A percentile compares a stretch with the other conserved stretches of the same genome.
phyloP scores from a whole-genome alignment of 2,888 invertebrate genomes.

The Oxyscelio sp. region DNA sequence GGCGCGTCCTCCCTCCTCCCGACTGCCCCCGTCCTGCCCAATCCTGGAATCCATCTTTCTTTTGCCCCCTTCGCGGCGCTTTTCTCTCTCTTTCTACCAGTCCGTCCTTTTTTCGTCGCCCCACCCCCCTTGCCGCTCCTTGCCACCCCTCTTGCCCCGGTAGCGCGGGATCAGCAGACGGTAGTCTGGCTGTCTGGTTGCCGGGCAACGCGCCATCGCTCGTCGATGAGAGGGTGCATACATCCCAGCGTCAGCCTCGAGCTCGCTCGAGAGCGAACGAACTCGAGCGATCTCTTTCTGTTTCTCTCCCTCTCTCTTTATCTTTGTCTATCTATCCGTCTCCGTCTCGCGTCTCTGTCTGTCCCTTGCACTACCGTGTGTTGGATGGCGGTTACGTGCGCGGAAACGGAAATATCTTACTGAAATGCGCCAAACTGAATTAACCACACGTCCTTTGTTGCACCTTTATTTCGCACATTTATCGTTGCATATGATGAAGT shows the following conservation, averaged over 20 bases:
- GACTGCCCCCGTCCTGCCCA: slow-evolving; percentile 15
- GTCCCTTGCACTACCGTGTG: slow-evolving; percentile 18
- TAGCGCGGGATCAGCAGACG: slow-evolving; percentile 67
- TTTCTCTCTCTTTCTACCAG: slow-evolving; percentile 48
- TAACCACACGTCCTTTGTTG: slow-evolving; percentile 56
- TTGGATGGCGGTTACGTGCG: slow-evolving; percentile 66
- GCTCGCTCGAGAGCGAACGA: slow-evolving; percentile 41
- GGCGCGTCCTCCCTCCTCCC: slow-evolving; percentile 27
- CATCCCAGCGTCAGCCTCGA: slow-evolving; percentile 57
- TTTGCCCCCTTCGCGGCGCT: slow-evolving; percentile 37
- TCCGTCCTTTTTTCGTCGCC: slow-evolving; percentile 28
- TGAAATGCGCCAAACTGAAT: slow-evolving; percentile 69
- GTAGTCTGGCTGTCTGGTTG: slow-evolving; percentile 77
- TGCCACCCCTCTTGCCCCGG: slow-evolving; percentile 15
- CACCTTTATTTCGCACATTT: slow-evolving; percentile 50
- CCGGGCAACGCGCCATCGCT: slow-evolving; percentile 74
- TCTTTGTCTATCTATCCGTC: not conserved
- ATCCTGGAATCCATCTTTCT: slow-evolving; percentile 29
- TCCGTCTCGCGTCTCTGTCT: too few relatives aligned
- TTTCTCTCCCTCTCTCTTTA: not conserved
- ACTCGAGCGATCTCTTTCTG: slow-evolving; percentile 9
- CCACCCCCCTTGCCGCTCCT: slow-evolving; percentile 15
- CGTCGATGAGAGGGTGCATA: slow-evolving; percentile 65
- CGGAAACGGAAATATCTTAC: slow-evolving; percentile 69
- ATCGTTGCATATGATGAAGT: slow-evolving; percentile 48